Base-by-base conservation (phyloP, 2,797 vertebrate species). In the Amazona finschi region DNA sequence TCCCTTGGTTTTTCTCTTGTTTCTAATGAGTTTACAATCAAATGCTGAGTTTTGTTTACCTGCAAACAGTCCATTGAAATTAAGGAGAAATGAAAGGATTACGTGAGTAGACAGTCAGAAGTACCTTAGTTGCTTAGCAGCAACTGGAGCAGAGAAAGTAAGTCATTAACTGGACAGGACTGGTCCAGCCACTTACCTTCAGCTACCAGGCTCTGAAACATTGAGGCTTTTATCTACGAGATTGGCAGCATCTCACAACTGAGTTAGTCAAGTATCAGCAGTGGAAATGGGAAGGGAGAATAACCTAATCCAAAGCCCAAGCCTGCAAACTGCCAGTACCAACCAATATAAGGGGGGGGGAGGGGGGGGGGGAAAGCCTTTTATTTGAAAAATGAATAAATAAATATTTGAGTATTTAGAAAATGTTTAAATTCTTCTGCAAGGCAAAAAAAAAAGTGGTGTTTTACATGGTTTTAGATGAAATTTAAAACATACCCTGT, bases 11-110 rank as follows among this genome's bases (percentile, higher is more conserved):
- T 72, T 80, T 41, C 38, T 43, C 57, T 30, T 6, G 25, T 50
- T 86, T 74, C 28, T 6, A 15, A 55, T 15, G 38, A 93, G 65
- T 55, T 80, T 67, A 65, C 31, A 89, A 53, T 49, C 82, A 43
- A 64, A 71, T 9, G 50, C 17, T 61, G 47, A 74, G 57, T 20
- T 73, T 55, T n/a, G 27, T 70, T 86, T 80, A 71, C 57, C 36
- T 74, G 61, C 85, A 87, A 61, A 71, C 44, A 24, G 70, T 55
- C 67, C 77, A 81, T 61, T 61, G 60, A 89, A 93, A 92, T 87
- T 66, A 85, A 92, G 43, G 25, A 47, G 55, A 79, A 92, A 80
- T 70, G 50, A 75, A 92, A 75, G 85, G 77, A 65, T 78, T 50
- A 87, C 44, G 22, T 22, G 57, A 71, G 44, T 41, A 79, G 90